phyloP scores from a whole-genome alignment of 1,140 invertebrate species.

The Bombus vancouverensis region DNA sequence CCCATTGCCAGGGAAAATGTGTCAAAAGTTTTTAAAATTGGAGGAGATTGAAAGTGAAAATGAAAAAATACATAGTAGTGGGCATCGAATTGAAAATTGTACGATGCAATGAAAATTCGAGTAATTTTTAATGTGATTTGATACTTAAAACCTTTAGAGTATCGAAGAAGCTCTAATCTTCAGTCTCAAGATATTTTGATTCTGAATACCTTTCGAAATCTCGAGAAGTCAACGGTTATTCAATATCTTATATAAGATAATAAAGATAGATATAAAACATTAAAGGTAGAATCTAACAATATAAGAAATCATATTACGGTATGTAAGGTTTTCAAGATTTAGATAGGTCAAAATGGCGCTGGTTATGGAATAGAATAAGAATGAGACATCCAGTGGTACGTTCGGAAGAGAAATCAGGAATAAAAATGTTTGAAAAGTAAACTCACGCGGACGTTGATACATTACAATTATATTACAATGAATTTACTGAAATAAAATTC shows the following conservation, averaged over 20 bases:
- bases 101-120: no score
- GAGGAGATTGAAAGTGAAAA: neutral
- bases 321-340: neutral
- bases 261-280: neutral
- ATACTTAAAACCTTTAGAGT: no score
- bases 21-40: neutral
- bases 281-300: neutral
- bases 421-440: neutral
- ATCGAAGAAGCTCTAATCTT: neutral
- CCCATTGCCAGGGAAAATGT: neutral
- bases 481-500: slow-evolving; percentile 49
- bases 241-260: neutral
- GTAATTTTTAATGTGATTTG: neutral
- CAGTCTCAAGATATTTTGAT: neutral
- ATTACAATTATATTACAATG: no score
- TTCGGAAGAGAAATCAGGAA: neutral
- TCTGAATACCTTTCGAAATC: neutral
- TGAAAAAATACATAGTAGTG: neutral
- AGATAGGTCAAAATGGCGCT: neutral
- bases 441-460: no score
- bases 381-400: neutral
- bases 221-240: neutral
- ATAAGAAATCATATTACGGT: neutral
- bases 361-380: neutral
- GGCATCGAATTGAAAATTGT: no score